Evolutionary conservation across 1,140 invertebrate species (phyloP).

Genomic region (Parapsyche elsis): DNA sequence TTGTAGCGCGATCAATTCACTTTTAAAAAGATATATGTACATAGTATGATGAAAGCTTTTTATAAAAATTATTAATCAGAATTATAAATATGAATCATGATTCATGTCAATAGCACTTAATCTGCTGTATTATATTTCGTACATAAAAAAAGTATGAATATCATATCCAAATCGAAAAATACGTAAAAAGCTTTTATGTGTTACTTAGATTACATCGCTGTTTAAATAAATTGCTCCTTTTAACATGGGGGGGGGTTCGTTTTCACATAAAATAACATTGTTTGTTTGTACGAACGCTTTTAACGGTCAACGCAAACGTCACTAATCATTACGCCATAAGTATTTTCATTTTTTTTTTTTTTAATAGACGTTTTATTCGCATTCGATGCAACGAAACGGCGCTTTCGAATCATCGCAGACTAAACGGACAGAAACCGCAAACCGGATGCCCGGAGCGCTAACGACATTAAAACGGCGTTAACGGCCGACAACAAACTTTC

Average conservation of each 20-base stretch:
- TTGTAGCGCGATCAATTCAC: constrained; percentile 41
- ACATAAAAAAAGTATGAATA: background rate
- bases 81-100: too few relatives aligned
- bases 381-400: background rate
- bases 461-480: constrained; percentile 46
- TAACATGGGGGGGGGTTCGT: background rate
- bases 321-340: background rate
- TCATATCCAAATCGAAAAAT: background rate
- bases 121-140: too few relatives aligned
- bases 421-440: background rate
- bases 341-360: too few relatives aligned
- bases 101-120: too few relatives aligned
- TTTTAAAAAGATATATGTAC: too few relatives aligned
- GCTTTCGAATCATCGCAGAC: background rate
- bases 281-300: background rate
- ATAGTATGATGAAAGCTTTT: too few relatives aligned
- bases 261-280: background rate
- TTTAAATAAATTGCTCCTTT: constrained; percentile 23
- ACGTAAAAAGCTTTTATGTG: constrained; percentile 12
- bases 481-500: constrained; percentile 45
- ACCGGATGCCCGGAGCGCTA: constrained; percentile 27
- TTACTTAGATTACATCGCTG: background rate
- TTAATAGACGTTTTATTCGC: too few relatives aligned
- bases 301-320: background rate
- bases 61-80: too few relatives aligned